A percentile compares a stretch with the other conserved stretches of the same genome.
Conservation (phyloP, 2,113 vertebrate genomes). For the Cyprinodon variegatus region DNA sequence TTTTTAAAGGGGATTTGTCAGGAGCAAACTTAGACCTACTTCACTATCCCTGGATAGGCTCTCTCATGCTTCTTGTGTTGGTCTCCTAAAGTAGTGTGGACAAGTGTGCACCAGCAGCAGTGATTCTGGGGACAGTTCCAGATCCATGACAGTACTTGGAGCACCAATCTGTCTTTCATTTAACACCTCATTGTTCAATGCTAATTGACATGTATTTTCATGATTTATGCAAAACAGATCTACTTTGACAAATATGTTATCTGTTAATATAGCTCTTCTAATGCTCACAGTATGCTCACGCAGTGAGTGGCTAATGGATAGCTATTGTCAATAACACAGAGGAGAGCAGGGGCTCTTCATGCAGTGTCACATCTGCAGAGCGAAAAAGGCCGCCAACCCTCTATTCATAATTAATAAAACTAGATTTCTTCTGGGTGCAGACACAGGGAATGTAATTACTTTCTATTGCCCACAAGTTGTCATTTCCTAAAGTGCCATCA, state of each 20-base stretch:
- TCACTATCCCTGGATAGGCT: constrained; percentile 45
- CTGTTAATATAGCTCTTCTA: neutral
- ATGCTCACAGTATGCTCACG: neutral
- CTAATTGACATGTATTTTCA: constrained; percentile 22
- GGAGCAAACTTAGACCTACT: constrained; percentile 36
- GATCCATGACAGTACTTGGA: constrained; percentile 14
- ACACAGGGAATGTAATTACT: constrained; percentile 73
- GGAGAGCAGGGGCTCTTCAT: constrained; percentile 27
- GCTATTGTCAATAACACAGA: constrained; percentile 56
- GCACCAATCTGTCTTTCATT: constrained; percentile 12
- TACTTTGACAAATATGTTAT: constrained; percentile 19
- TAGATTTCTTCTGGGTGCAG: constrained; percentile 60
- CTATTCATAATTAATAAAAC: constrained; percentile 74
- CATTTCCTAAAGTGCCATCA: constrained; percentile 77
- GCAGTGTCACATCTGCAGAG: constrained; percentile 50
- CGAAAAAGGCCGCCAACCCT: constrained; percentile 35
- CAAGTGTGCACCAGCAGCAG: constrained; percentile 43
- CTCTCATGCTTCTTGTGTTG: constrained; percentile 44
- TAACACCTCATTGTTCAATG: constrained; percentile 8
- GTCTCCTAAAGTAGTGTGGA: constrained; percentile 34
- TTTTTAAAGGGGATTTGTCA: constrained; percentile 19
- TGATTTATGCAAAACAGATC: constrained; percentile 25
- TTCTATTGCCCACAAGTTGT: constrained; percentile 72
- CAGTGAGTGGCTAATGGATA: constrained; percentile 19
- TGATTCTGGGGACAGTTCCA: constrained; percentile 38